Conservation (phyloP, 2,113 vertebrate species). For the Phyllopteryx taeniolatus region DNA sequence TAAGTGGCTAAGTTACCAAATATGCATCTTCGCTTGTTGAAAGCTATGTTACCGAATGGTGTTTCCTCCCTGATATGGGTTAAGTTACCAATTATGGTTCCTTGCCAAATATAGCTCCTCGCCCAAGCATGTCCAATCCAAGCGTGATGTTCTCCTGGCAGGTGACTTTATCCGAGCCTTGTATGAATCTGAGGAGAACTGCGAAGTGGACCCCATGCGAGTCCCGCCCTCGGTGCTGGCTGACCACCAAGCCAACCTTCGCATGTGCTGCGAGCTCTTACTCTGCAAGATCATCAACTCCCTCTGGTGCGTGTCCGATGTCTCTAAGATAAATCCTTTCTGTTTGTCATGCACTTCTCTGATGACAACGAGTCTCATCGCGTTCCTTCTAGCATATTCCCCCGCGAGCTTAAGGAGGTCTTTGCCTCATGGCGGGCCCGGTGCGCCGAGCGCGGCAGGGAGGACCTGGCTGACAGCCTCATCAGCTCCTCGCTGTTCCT, state of each 20-base stretch:
- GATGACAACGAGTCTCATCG: not conserved
- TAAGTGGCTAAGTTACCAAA: too few relatives aligned
- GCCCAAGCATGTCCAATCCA: not conserved
- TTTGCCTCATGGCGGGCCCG: constrained; percentile 93
- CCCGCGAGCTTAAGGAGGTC: constrained; percentile 95
- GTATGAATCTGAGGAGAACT: constrained; percentile 98
- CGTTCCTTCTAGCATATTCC: constrained; percentile 85
- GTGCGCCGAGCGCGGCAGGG: constrained; percentile 89
- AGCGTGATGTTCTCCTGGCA: constrained; percentile 43
- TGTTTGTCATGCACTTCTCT: constrained; percentile 4
- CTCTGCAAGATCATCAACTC: constrained; percentile 99
- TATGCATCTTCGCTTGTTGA: too few relatives aligned
- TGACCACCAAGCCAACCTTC: constrained; percentile 95
- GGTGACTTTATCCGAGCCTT: constrained; percentile 97
- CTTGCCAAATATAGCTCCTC: not conserved
- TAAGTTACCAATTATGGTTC: too few relatives aligned
- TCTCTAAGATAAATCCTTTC: too few relatives aligned
- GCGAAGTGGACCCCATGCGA: constrained; percentile 95
- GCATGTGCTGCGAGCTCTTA: constrained; percentile 95
- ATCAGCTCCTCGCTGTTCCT: constrained; percentile 95
- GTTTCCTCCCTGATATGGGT: too few relatives aligned
- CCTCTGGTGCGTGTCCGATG: constrained; percentile 75
- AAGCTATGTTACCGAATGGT: too few relatives aligned
- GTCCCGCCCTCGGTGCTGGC: constrained; percentile 86
- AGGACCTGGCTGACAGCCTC: constrained; percentile 92